Evolutionary conservation across 2,888 invertebrate genomes (phyloP).

Genomic region (Macrophya alboannulata): DNA sequence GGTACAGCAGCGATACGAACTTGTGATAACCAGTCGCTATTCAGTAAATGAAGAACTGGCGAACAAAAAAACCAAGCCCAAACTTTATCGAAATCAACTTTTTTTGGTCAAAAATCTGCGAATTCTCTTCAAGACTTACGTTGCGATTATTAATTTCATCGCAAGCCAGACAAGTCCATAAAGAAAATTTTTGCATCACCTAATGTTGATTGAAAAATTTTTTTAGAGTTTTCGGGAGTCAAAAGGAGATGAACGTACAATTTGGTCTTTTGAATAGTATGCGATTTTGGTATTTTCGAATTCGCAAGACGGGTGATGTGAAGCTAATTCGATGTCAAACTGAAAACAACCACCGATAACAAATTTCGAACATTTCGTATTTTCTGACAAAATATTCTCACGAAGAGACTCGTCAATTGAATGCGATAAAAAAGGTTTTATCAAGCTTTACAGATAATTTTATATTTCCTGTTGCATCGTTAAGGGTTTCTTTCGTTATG

Average conservation of each 20-base stretch:
- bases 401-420: neutral
- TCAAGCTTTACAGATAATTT: neutral
- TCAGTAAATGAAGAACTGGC: neutral
- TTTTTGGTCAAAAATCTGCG: neutral
- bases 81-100: neutral
- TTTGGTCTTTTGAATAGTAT: neutral
- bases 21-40: neutral
- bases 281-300: neutral
- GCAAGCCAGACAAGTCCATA: no score
- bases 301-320: neutral
- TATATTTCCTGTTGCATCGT: neutral
- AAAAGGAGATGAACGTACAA: neutral
- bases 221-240: no score
- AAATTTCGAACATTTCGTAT: neutral
- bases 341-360: neutral
- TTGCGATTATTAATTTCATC: no score
- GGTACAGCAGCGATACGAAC: neutral
- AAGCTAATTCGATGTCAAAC: neutral
- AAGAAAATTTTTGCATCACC: no score
- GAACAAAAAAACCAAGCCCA: neutral
- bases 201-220: no score
- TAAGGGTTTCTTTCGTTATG: slow-evolving; percentile 7
- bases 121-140: no score
- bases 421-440: neutral
- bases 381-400: neutral